Conservation (phyloP, 2,797 vertebrate genomes). For the Hoplostethus mediterraneus region DNA sequence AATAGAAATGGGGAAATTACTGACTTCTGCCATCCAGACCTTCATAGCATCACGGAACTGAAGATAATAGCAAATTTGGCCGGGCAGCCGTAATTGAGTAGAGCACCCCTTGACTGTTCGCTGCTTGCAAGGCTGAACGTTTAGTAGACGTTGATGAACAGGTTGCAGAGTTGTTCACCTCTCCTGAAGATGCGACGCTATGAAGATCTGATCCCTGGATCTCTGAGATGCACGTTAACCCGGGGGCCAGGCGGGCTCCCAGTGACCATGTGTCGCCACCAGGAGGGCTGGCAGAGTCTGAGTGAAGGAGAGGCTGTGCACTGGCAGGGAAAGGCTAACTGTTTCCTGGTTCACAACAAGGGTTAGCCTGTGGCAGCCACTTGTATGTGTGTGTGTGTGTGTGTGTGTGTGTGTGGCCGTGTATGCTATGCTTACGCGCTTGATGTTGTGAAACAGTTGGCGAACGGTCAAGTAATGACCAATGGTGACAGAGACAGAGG, state of each 20-base stretch:
- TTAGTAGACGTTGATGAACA: constrained; percentile 24
- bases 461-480: constrained; percentile 63
- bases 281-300: neutral
- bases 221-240: no score
- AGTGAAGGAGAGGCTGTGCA: constrained; percentile 3
- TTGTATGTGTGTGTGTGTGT: neutral
- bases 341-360: constrained; percentile 9
- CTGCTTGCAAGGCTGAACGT: neutral
- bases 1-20: constrained; percentile 39
- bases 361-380: neutral
- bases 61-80: constrained; percentile 28
- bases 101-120: constrained; percentile 1
- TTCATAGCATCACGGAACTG: constrained; percentile 28
- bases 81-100: neutral
- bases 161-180: neutral
- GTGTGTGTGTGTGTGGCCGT: constrained; percentile 9
- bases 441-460: constrained; percentile 43
- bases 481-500: constrained; percentile 44
- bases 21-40: constrained; percentile 32
- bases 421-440: constrained; percentile 19
- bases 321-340: constrained; percentile 6
- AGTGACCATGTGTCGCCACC: no score
- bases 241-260: no score
- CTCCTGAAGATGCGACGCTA: neutral
- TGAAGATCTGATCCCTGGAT: neutral